Evolutionary conservation across 2,113 vertebrate species (phyloP), one percentile per base, ranked within the genome.

Genomic region (Potamarius usumacintae): DNA sequence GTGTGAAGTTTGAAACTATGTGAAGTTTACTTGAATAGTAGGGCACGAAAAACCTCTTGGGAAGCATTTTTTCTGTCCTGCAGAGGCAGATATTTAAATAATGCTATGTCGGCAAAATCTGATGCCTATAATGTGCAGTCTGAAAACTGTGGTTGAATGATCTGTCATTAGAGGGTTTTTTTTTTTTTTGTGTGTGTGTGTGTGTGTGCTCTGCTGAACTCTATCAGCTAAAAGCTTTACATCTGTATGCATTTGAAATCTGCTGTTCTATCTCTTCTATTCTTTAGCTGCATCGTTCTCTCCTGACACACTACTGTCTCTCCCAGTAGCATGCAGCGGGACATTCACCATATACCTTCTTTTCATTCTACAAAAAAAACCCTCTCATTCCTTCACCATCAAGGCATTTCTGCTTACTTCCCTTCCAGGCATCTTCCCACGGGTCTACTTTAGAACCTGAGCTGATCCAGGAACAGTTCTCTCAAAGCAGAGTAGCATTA

Each of bases 381-480:
- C 34, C 34, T 42, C 65, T 18, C 30, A n/a, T 71, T 72, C 48
- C 52, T 11, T 72, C 34, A 20, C 53, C 48, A 18, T 48, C 55
- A 60, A 60, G 25, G 12, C 25, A 50, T 84, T 78, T 74, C 11
- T 34, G 52, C 81, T 65, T 27, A 65, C 85, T 83, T 65, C 6
- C 87, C 30, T 79, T 14, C 79, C 65, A 82, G 77, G 34, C n/a
- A 78, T 85, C 52, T 50, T 0, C 58, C 65, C 88, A 52, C 20
- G 58, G 84, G 42, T 85, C 69, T 79, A 50, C 62, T 63, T n/a
- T 83, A 60, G 22, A 52, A 53, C 48, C 84, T 63, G 71, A 69
- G 4, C 60, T 82, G 67, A 79, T 90, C 58, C 84, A 72, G 25
- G 25, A 55, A 79, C 52, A 86, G 67, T 72, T 88, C 87, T 85